Evolutionary conservation across 1,140 invertebrate species (phyloP), one percentile per base, ranked within the genome.

Genomic region (Cardiocondyla obscurior): DNA sequence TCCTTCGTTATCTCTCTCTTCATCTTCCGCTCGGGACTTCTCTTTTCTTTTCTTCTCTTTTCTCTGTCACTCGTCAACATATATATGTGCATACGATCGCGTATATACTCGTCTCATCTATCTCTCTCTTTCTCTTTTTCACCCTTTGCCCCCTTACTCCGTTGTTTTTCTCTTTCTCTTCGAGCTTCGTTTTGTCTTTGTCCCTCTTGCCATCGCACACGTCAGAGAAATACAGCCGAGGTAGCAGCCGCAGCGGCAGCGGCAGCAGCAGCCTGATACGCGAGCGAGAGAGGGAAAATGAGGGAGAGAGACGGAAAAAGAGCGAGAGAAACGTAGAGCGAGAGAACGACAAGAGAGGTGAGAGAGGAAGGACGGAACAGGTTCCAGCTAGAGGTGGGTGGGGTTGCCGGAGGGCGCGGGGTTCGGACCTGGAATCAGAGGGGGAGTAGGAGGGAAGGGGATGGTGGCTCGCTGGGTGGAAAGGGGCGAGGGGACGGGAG

Each of bases 231-330:
- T 85, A 88, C 82, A 83, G 74, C 79, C 70, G 81, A 65, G 83
- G 81, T 87, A 81, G 85, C 81, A 86, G 85, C 81, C 70, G 85
- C 81, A 81, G 67, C 77, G n/a, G 65, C 74, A 79, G 72, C 70
- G 25, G 70, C 70, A 58, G 79, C 85, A 85, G 84, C 85, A 86
- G 83, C 83, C 51, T 81, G 85, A 76, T 81, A 81, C 62, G 81
- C 65, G 74, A 73, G 83, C 39, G 64, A 36, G 53, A 49, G 42
- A 25, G 53, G 67, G 57, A 28, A 33, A 67, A 46, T 7, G 8
- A 28, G 49, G 25, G 62, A 95, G 91, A 95, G 94, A 93, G 95
- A 95, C 81, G 93, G 91, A 82, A 79, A 86, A 74, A 87, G 81
- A 84, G 83, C 39, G 81, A 67, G 62, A 84, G 73, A 39, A 82